These are phyloP conservation scores for Alligator sinensis DNA, from an alignment of 2,113 vertebrate species.

Conservation along the genomic window DNA sequence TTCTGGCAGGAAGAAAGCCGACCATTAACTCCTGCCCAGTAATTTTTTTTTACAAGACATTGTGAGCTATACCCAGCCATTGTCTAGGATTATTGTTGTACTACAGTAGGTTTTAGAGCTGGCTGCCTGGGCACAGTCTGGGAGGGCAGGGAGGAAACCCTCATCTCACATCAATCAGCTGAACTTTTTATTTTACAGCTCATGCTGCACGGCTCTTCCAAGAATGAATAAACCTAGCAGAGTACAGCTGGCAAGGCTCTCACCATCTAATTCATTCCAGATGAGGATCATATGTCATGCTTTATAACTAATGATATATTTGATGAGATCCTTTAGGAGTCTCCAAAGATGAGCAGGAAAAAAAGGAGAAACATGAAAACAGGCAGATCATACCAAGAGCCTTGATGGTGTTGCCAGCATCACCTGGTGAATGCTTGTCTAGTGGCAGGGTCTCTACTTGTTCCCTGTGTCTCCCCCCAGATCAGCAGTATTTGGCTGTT, in stretches of 20 bases:
- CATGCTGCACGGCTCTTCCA: conserved; percentile 44
- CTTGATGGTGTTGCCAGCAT: neutral
- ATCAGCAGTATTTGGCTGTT: neutral
- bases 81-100: neutral
- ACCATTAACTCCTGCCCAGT: conserved; percentile 23
- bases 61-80: neutral
- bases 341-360: neutral
- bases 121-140: neutral
- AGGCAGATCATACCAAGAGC: neutral
- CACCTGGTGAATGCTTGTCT: neutral
- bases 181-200: conserved; percentile 70
- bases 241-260: conserved; percentile 71
- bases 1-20: neutral
- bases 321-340: conserved; percentile 51
- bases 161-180: conserved; percentile 56
- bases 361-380: conserved; percentile 35
- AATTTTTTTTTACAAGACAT: conserved; percentile 20
- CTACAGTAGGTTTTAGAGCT: conserved; percentile 21
- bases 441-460: neutral
- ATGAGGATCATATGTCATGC: conserved; percentile 56
- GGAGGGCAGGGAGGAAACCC: conserved; percentile 67
- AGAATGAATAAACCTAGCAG: conserved; percentile 70
- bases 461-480: rapidly evolving
- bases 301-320: conserved; percentile 65
- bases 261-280: conserved; percentile 72